Conservation (phyloP, 2,888 invertebrate genomes). For the Cephonodes hylas region DNA sequence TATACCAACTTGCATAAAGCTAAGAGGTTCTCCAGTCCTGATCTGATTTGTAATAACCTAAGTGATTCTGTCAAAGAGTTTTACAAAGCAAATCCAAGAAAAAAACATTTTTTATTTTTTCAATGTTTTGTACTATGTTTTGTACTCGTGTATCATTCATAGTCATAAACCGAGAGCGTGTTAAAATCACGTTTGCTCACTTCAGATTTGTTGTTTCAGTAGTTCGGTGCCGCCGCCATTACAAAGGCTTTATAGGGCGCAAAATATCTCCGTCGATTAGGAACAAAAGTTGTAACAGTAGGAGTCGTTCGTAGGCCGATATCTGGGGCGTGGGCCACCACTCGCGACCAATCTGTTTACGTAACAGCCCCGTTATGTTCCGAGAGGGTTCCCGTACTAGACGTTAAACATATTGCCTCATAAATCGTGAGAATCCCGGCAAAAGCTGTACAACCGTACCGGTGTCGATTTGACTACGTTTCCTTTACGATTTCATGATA, state of each 20-base stretch:
- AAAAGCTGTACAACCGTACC: conserved; percentile 65
- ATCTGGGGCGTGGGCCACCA: conserved; percentile 64
- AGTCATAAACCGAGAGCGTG: too few species aligned
- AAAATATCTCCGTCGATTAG: conserved; percentile 48
- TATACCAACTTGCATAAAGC: too few species aligned
- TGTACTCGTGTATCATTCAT: too few species aligned
- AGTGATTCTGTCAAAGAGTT: too few species aligned
- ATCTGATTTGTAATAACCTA: too few species aligned
- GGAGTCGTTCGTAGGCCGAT: conserved; percentile 65
- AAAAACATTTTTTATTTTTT: too few species aligned
- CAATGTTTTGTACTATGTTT: too few species aligned
- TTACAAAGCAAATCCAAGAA: too few species aligned
- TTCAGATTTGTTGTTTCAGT: not conserved
- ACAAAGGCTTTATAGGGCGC: conserved; percentile 45
- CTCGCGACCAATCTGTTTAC: conserved; percentile 80
- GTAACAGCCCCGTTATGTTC: conserved; percentile 80
- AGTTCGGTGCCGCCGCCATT: not conserved
- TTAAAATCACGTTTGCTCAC: not conserved
- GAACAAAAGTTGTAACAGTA: conserved; percentile 62
- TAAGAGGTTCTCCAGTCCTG: too few species aligned
- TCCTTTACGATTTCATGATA: conserved; percentile 71
- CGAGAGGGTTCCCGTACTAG: conserved; percentile 77
- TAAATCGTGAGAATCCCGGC: conserved; percentile 79
- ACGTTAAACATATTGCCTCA: conserved; percentile 82
- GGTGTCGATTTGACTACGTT: conserved; percentile 78